Conservation (phyloP, 2,113 vertebrate genomes). For the Cyphomyrus discorhynchus region DNA sequence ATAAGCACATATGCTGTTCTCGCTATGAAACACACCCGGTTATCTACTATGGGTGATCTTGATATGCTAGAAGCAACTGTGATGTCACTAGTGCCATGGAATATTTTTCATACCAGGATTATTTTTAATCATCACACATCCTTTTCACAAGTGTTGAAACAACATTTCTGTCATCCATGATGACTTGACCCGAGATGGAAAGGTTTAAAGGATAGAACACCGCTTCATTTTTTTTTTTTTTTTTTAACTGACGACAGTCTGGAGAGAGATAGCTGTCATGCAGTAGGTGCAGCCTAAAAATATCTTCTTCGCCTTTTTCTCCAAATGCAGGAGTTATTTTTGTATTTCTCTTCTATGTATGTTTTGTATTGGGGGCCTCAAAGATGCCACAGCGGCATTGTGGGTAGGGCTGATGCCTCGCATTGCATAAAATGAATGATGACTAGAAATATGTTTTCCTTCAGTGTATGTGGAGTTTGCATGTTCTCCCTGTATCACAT, state of each 20-base stretch:
- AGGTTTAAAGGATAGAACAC: background rate
- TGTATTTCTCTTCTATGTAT: background rate
- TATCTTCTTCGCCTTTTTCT: background rate
- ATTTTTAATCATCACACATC: constrained; percentile 9
- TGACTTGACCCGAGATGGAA: background rate
- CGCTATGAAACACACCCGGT: background rate
- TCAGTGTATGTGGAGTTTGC: background rate
- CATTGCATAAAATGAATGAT: too few species aligned
- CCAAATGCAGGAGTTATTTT: background rate
- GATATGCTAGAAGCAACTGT: background rate
- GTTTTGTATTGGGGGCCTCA: background rate
- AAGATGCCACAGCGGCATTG: background rate
- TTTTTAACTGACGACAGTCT: background rate
- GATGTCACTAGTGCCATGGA: background rate
- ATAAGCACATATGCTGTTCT: background rate
- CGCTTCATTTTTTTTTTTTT: background rate
- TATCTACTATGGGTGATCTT: background rate
- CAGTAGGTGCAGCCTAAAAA: background rate
- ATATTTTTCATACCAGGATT: background rate
- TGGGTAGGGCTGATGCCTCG: background rate
- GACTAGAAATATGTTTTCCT: background rate
- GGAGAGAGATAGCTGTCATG: background rate
- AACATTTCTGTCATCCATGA: background rate
- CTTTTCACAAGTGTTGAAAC: background rate
- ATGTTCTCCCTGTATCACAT: background rate